These are phyloP conservation scores for Teleogryllus occipitalis DNA, from an alignment of 1,140 invertebrate genomes.

Conservation along the genomic window DNA sequence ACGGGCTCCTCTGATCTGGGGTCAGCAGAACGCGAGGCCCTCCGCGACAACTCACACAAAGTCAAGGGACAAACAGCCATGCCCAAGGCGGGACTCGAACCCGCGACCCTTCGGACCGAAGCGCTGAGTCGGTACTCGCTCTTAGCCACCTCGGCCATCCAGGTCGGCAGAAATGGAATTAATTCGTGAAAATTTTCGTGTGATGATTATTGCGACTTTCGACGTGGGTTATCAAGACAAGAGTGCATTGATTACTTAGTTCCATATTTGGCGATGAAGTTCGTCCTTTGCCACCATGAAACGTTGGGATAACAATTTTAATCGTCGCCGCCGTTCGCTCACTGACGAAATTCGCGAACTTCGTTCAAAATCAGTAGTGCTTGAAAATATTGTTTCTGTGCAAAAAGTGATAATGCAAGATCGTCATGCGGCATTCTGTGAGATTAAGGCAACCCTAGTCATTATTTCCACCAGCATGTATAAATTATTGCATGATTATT, in stretches of 20 bases:
- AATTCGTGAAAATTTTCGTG: not conserved
- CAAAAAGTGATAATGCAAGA: too few relatives aligned
- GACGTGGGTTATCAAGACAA: not conserved
- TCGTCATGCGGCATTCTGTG: too few relatives aligned
- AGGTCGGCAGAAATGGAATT: not conserved
- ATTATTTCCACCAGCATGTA: not conserved
- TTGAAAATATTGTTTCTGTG: not conserved
- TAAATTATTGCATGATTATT: not conserved
- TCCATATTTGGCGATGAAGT: not conserved
- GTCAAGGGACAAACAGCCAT: too few relatives aligned
- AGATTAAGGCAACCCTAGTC: too few relatives aligned
- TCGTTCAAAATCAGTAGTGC: not conserved
- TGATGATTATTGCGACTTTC: not conserved
- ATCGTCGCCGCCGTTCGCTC: not conserved
- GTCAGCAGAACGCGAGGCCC: too few relatives aligned
- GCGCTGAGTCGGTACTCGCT: too few relatives aligned
- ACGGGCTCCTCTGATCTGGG: too few relatives aligned
- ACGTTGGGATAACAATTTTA: not conserved
- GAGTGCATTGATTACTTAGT: not conserved
- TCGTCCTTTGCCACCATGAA: not conserved
- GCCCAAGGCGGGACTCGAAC: too few relatives aligned
- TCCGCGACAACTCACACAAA: too few relatives aligned
- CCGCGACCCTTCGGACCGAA: too few relatives aligned
- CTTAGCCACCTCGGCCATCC: too few relatives aligned
- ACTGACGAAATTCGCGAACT: not conserved